Base-by-base conservation (phyloP, 2,797 vertebrate genomes). In the Cyprinella venusta region DNA sequence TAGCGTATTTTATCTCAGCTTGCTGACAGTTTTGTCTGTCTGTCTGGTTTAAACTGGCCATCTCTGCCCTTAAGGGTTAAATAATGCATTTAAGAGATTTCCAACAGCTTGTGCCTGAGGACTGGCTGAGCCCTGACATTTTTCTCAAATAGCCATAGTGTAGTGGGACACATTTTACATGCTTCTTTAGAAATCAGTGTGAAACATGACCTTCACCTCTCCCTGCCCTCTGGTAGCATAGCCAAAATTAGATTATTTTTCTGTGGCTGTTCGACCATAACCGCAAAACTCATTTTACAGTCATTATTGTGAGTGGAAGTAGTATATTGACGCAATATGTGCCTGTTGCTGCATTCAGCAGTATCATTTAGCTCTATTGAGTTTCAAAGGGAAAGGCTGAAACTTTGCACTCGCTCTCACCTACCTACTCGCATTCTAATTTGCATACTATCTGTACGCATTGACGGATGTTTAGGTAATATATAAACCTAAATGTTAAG, bases 141-240 rank as follows among this genome's bases (percentile, higher is more conserved):
- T 78, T 63, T 74, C 42, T 76, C 61, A 71, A 74, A 68, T 52
- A 82, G 48, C 38, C 19, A 21, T 70, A 38, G 68, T 50, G 83
- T 79, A 74, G 70, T 72, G 65, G 79, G 71, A 81, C 65, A 72
- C 38, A 3, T 81, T 82, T 70, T 74, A 38, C 40, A 48, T 42
- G 64, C 56, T 52, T 69, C 74, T 86, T 82, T 78, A 76, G 70
- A 87, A 84, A 71, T 81, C 69, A 33, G 65, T 83, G 8, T 54
- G 82, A 80, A 80, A 82, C 15, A 5, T 24, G 10, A 84, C 26
- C 85, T 76, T 76, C 61, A 33, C 21, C 78, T 78, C 56, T 64
- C 69, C 68, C 45, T 36, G 24, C 67, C 75, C 67, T 83, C 67
- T 36, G 75, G 82, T 30, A 30, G 21, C 64, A 59, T 59, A 59